Conservation (phyloP, 2,113 vertebrate species). For the Chloroceryle aenea region DNA sequence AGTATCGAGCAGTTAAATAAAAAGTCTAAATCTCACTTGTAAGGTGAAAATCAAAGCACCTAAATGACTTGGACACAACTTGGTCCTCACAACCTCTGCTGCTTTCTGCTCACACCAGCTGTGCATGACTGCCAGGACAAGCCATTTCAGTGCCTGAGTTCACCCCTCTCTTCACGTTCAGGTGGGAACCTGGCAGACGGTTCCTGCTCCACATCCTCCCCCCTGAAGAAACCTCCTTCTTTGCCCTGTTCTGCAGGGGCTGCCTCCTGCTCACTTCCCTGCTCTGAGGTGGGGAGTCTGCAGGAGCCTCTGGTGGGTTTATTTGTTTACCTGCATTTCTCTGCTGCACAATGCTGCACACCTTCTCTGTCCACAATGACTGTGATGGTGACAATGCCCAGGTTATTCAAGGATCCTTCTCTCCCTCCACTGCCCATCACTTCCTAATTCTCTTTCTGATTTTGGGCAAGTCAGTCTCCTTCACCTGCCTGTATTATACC, state of each 20-base stretch:
- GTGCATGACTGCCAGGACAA: not conserved
- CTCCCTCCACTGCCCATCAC: not conserved
- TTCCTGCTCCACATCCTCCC: not conserved
- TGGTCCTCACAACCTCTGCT: not conserved
- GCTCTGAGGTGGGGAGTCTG: not conserved
- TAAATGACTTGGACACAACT: not conserved
- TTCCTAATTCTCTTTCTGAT: not conserved
- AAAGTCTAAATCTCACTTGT: not conserved
- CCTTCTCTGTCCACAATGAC: not conserved
- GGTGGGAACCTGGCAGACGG: not conserved
- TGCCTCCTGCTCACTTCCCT: not conserved
- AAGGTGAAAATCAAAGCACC: not conserved
- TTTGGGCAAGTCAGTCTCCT: not conserved
- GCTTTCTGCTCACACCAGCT: not conserved
- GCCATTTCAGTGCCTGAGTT: not conserved
- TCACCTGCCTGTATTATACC: not conserved
- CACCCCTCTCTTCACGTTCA: not conserved
- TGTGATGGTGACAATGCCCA: fast-evolving
- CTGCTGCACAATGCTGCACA: not conserved
- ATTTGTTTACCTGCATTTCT: not conserved
- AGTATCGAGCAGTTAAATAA: not conserved
- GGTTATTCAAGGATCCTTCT: not conserved
- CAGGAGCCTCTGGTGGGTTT: not conserved
- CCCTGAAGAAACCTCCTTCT: not conserved
- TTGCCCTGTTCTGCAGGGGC: not conserved